Conservation (phyloP, 2,888 invertebrate genomes). For the Polydrusus pterygomalis region DNA sequence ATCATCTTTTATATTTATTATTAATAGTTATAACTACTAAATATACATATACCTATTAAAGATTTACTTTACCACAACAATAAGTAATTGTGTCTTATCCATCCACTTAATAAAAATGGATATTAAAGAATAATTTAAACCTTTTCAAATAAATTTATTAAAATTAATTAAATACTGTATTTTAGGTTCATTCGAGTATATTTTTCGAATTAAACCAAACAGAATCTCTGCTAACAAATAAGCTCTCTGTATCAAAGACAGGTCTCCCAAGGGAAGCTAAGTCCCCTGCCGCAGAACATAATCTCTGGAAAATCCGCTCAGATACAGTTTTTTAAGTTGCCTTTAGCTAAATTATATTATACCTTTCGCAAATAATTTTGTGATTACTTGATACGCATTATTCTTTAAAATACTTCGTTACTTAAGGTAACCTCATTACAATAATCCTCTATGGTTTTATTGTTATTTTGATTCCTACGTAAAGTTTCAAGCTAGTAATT, state of each 20-base stretch:
- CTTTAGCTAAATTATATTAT: constrained; percentile 65
- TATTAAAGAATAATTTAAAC: neutral
- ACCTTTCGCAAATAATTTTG: constrained; percentile 59
- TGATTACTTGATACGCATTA: constrained; percentile 20
- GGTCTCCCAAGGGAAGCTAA: constrained; percentile 41
- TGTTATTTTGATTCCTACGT: neutral
- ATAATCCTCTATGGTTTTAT: neutral
- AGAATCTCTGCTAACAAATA: constrained; percentile 29
- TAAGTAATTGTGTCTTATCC: too few relatives aligned
- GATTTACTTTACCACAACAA: too few relatives aligned
- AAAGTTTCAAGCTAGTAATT: too few relatives aligned
- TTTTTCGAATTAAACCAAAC: constrained; percentile 19
- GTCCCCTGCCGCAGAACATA: constrained; percentile 62
- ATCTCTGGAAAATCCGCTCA: constrained; percentile 64
- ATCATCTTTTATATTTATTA: too few relatives aligned
- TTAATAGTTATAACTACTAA: too few relatives aligned
- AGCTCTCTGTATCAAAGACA: constrained; percentile 42
- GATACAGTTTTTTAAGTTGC: constrained; percentile 66
- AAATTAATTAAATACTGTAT: neutral
- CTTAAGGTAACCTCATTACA: neutral
- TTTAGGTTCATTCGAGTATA: constrained; percentile 29
- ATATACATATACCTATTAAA: too few relatives aligned
- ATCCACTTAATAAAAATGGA: neutral
- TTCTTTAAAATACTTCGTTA: constrained; percentile 8
- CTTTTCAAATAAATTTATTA: neutral